Percentiles rank a stretch among this genome's conserved stretches.
Evolutionary conservation across 2,797 vertebrate species (phyloP).

Genomic region (Phataginus tricuspis): DNA sequence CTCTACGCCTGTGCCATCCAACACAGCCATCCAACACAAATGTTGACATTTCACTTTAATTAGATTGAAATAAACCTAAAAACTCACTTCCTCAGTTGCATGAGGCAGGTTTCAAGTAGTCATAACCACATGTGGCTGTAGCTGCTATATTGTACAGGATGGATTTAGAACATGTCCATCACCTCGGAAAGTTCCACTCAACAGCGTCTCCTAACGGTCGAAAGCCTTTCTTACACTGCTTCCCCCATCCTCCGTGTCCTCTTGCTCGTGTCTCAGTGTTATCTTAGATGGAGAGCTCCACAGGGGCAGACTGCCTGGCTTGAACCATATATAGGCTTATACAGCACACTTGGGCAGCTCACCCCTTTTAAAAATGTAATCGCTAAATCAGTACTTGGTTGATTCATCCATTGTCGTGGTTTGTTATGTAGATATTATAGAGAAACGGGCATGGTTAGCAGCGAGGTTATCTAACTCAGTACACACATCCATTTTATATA

Average conservation of each 20-base stretch:
- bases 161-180: neutral
- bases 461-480: neutral
- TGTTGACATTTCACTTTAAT: neutral
- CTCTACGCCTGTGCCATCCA: neutral
- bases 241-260: neutral
- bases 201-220: neutral
- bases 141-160: neutral
- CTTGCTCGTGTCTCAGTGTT: neutral
- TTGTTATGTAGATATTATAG: neutral
- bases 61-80: neutral
- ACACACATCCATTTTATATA: neutral
- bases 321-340: neutral
- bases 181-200: neutral
- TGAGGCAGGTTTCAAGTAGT: neutral
- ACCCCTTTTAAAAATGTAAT: neutral
- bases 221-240: accelerated
- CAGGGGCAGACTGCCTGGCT: neutral
- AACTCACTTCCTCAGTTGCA: neutral
- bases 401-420: neutral
- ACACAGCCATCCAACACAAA: neutral
- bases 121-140: neutral
- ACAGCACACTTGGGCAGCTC: too few relatives aligned
- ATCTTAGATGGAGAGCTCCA: neutral
- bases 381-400: neutral
- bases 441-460: neutral